These are phyloP conservation scores for Trematomus loennbergii DNA, from an alignment of 2,113 vertebrate genomes.

Conservation along the genomic window DNA sequence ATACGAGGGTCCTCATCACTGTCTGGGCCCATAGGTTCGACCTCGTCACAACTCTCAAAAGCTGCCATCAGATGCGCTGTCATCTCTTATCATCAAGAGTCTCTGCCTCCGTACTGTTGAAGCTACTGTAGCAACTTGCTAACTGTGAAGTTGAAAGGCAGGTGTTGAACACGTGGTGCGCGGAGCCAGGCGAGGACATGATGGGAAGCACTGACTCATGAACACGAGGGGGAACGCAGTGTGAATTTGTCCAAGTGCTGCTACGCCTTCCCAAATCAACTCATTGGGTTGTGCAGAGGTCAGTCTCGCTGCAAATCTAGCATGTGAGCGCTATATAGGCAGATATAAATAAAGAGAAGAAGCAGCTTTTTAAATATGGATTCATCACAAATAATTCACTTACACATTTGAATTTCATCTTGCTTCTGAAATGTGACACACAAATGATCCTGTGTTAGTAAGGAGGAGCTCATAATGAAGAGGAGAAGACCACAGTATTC, in stretches of 20 bases:
- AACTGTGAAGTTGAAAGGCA: conserved; percentile 41
- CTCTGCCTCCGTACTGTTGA: conserved; percentile 25
- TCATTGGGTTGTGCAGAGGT: conserved; percentile 28
- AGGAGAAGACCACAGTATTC: conserved; percentile 18
- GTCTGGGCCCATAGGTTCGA: conserved; percentile 42
- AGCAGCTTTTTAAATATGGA: conserved; percentile 7
- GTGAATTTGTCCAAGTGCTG: conserved; percentile 41
- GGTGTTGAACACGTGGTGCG: conserved; percentile 38
- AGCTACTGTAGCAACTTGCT: conserved; percentile 31
- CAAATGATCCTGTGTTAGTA: not conserved
- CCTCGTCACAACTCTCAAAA: conserved; percentile 43
- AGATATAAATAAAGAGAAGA: conserved; percentile 8
- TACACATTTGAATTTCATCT: not conserved
- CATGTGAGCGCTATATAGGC: not conserved
- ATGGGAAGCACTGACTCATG: conserved; percentile 53
- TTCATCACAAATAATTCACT: conserved; percentile 15
- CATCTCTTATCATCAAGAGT: conserved; percentile 55
- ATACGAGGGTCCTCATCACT: conserved; percentile 35
- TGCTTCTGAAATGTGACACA: not conserved
- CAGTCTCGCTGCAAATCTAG: not conserved
- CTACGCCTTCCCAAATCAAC: conserved; percentile 20
- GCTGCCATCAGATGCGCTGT: conserved; percentile 58
- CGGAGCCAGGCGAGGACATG: conserved; percentile 55
- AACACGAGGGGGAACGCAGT: conserved; percentile 34
- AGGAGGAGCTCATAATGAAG: not conserved